Evolutionary conservation across 2,797 vertebrate species (phyloP).

Genomic region (Mionectes olivaceus): DNA sequence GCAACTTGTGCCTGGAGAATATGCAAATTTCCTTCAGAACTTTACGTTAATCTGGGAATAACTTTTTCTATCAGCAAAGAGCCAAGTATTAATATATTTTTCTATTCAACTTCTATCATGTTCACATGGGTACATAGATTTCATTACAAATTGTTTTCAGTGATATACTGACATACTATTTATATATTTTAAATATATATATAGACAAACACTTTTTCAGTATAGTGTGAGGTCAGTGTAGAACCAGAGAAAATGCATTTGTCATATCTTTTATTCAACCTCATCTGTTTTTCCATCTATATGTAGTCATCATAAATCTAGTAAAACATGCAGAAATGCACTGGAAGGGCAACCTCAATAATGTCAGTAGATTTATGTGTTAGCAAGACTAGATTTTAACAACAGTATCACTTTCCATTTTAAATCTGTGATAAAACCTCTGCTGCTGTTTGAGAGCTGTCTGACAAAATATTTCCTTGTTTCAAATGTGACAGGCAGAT

Average conservation of each 20-base stretch:
- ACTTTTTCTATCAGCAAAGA: neutral
- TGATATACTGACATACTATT: neutral
- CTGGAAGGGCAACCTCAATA: constrained; percentile 29
- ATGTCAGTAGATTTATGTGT: constrained; percentile 24
- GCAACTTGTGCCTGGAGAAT: neutral
- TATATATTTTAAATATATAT: neutral
- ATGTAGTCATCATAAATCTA: constrained; percentile 33
- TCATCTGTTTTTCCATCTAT: constrained; percentile 46
- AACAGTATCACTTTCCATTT: constrained; percentile 34
- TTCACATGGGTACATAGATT: neutral
- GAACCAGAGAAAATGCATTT: constrained; percentile 2
- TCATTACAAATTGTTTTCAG: neutral
- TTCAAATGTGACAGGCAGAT: neutral
- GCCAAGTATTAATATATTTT: neutral
- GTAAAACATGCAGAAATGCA: neutral
- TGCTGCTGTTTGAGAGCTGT: constrained; percentile 1
- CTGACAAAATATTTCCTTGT: constrained; percentile 37
- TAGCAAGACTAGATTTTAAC: neutral
- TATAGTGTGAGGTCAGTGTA: neutral
- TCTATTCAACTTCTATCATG: neutral
- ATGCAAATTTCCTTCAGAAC: neutral
- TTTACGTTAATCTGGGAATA: neutral
- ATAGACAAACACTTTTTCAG: neutral
- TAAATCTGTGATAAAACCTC: constrained; percentile 36
- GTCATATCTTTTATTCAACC: constrained; percentile 3